Percentiles rank a stretch among this genome's conserved stretches.
These are phyloP conservation scores for Zoanthus sociatus DNA, from an alignment of 92 coral and sea anemone genomes.

Conservation along the genomic window DNA sequence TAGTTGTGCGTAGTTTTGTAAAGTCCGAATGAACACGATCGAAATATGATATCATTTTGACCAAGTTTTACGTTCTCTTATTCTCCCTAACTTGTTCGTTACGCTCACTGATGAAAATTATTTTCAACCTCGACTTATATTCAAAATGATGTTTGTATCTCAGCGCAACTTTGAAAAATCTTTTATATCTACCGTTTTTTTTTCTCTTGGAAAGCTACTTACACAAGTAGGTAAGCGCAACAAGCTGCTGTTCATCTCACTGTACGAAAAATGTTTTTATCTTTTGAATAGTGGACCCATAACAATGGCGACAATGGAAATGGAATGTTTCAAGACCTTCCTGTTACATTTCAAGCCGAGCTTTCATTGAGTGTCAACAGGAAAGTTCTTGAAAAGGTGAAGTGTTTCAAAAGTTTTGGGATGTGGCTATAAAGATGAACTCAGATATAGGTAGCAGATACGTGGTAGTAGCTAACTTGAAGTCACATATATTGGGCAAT, in stretches of 20 bases:
- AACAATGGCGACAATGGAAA: constrained; percentile 73
- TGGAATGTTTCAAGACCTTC: constrained; percentile 84
- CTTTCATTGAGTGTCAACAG: constrained; percentile 82
- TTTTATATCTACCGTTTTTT: not conserved
- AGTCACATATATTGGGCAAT: no score
- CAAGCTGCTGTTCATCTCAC: not conserved
- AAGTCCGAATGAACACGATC: no score
- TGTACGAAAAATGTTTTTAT: not conserved
- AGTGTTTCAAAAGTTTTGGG: not conserved
- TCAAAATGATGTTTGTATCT: not conserved
- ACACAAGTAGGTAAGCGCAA: not conserved
- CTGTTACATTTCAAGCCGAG: constrained; percentile 87
- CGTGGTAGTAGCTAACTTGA: no score
- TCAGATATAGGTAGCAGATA: not conserved
- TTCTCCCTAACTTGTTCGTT: no score
- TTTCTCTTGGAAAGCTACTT: not conserved
- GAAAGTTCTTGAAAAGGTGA: constrained; percentile 81
- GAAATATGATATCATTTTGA: no score
- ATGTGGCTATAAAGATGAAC: no score
- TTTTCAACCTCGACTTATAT: no score
- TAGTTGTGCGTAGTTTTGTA: no score
- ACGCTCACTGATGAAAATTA: no score
- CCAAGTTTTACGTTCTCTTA: no score
- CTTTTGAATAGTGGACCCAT: constrained; percentile 76
- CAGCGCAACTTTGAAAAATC: not conserved